Percentiles rank a stretch among this genome's conserved stretches.
Conservation (phyloP, 2,797 vertebrate genomes). For the Hydrophis major region DNA sequence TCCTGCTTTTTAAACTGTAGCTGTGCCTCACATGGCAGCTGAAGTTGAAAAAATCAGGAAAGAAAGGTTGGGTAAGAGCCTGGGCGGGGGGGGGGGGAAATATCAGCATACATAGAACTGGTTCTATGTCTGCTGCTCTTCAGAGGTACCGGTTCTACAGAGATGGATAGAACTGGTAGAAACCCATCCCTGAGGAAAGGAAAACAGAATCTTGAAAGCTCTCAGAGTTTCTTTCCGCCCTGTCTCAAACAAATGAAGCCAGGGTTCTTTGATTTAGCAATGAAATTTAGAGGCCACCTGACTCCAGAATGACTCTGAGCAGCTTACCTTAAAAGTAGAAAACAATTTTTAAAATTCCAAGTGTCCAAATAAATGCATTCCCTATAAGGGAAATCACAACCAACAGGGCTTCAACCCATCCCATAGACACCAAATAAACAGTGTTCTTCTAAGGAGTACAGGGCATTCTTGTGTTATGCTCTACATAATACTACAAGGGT, state of each 20-base stretch:
- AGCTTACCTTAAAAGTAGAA: neutral
- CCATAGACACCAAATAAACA: neutral
- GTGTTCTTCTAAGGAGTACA: neutral
- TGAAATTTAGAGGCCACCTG: neutral
- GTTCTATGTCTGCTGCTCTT: too few species aligned
- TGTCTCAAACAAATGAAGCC: neutral
- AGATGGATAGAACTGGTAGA: too few species aligned
- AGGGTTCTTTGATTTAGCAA: neutral
- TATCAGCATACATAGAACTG: too few species aligned
- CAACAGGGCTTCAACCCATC: neutral
- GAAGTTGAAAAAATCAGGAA: too few species aligned
- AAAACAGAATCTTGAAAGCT: neutral
- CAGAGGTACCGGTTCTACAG: too few species aligned
- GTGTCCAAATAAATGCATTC: neutral
- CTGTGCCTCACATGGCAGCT: too few species aligned
- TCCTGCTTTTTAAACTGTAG: too few species aligned
- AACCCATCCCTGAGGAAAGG: neutral
- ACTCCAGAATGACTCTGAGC: neutral
- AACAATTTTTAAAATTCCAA: neutral
- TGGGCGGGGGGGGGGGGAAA: too few species aligned
- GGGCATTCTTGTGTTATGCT: neutral
- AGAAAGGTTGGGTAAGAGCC: too few species aligned
- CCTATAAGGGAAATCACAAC: neutral
- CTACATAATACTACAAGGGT: neutral
- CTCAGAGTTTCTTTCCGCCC: neutral